phyloP scores from a whole-genome alignment of 2,113 vertebrate species.

The Sinosuthora webbiana region DNA sequence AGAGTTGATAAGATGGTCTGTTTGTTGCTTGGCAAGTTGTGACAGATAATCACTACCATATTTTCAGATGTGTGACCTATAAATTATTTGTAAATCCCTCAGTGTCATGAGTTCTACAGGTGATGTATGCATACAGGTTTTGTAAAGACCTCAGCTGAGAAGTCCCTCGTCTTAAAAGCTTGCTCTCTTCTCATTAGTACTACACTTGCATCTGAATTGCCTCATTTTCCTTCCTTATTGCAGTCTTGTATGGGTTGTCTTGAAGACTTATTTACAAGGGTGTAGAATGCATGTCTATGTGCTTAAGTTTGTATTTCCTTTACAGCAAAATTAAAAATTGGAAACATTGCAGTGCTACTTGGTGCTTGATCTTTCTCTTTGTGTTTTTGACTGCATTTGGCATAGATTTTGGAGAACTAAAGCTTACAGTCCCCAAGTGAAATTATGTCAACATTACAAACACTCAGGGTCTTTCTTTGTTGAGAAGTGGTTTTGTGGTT shows the following conservation, averaged over 20 bases:
- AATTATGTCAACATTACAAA: slow-evolving; percentile 17
- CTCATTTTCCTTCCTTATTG: neutral
- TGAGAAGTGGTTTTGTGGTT: neutral
- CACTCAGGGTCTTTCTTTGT: neutral
- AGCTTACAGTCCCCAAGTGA: neutral
- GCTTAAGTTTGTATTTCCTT: neutral
- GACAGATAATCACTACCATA: neutral
- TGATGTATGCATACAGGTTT: neutral
- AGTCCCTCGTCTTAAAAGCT: neutral
- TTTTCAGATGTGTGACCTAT: neutral
- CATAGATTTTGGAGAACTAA: neutral
- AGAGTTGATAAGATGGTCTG: neutral
- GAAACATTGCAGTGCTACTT: neutral
- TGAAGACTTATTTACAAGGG: neutral
- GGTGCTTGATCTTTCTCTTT: neutral
- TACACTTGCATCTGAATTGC: neutral
- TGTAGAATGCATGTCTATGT: neutral
- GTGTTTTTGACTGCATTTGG: neutral
- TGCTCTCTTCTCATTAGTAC: neutral
- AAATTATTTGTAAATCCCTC: neutral
- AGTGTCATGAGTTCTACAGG: neutral
- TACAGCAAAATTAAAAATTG: neutral
- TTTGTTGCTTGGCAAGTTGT: neutral
- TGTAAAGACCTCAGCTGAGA: neutral
- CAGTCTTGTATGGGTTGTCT: neutral